Base-by-base conservation (phyloP, 2,888 invertebrate genomes). In the Drosophila paucipuncta region DNA sequence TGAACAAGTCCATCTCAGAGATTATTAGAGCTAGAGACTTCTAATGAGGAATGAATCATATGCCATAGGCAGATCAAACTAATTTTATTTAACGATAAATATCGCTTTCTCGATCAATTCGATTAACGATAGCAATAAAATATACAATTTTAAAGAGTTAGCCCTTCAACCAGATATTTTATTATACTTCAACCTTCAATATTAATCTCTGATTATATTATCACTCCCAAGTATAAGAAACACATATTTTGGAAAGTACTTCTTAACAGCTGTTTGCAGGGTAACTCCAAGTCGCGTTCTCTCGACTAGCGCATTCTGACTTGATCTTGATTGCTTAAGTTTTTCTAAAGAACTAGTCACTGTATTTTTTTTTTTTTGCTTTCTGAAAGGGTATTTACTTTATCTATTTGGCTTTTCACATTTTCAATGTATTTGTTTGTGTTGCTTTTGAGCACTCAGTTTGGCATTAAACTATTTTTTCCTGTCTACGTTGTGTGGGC, bases 401-500 rank as follows among this genome's bases (percentile, higher is more conserved):
- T 47, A 13, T 52, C 22, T 9, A 35, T 5, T 39, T 33, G 4
- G 13, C n/a, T 54, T 59, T 59, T 30, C 53, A 16, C 39, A 28
- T 28, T n/a, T 58, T 18, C 7, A 16, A 30, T 57, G 41, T n/a
- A 37, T 57, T 41, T 71, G n/a, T 31, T 25, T 55, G 30, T 41
- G 28, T 41, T 58, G 28, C 41, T 35, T 57, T 53, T 52, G 33
- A 47, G 18, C 50, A 49, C 49, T 13, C 57, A 58, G 54, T 59
- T 60, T 53, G 54, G 18, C 62, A 39, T 52, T 63, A 41, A 70
- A 60, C 47, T 37, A 73, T 66, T 73, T 66, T 43, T 53, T 11
- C 18, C 30, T 13, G 6, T 28, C 47, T 47, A 16, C 33, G n/a
- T 43, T 62, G 52, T 49, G 30, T 59, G 31, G 49, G 54, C 16